These are phyloP conservation scores for Macrosoma leucophasiata DNA, from an alignment of 2,888 invertebrate species.

Conservation along the genomic window DNA sequence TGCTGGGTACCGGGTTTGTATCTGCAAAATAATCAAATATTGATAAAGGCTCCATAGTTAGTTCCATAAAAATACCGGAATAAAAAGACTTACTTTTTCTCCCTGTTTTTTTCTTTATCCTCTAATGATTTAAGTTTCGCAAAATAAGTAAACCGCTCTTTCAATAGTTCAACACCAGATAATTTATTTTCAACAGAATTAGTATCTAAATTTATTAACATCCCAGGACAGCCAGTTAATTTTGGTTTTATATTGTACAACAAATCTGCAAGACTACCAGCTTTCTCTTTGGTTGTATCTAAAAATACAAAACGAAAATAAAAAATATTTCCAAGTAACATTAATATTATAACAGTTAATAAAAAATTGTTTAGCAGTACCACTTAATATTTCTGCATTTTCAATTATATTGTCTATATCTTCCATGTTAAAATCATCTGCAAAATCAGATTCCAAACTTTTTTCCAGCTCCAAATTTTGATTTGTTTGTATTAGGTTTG, in stretches of 20 bases:
- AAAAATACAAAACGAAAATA: too few species aligned
- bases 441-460: constrained; percentile 37
- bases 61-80: too few species aligned
- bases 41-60: too few species aligned
- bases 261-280: too few species aligned
- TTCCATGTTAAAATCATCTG: constrained; percentile 52
- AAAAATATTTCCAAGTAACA: too few species aligned
- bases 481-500: too few species aligned
- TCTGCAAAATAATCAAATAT: constrained; percentile 35
- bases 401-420: constrained; percentile 56
- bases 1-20: constrained; percentile 82
- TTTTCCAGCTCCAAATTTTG: constrained; percentile 7
- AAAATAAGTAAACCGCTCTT: constrained; percentile 83
- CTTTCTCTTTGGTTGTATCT: too few species aligned
- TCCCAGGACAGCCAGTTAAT: constrained; percentile 70
- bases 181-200: constrained; percentile 44
- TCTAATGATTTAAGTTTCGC: constrained; percentile 69
- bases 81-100: constrained; percentile 65
- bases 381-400: constrained; percentile 47
- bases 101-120: constrained; percentile 70
- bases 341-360: constrained; percentile 5
- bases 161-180: constrained; percentile 79
- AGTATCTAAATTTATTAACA: constrained; percentile 56
- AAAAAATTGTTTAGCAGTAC: constrained; percentile 24
- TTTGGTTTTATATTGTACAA: constrained; percentile 59